Conservation (phyloP, 2,888 invertebrate genomes). For the Dryobotodes eremita region DNA sequence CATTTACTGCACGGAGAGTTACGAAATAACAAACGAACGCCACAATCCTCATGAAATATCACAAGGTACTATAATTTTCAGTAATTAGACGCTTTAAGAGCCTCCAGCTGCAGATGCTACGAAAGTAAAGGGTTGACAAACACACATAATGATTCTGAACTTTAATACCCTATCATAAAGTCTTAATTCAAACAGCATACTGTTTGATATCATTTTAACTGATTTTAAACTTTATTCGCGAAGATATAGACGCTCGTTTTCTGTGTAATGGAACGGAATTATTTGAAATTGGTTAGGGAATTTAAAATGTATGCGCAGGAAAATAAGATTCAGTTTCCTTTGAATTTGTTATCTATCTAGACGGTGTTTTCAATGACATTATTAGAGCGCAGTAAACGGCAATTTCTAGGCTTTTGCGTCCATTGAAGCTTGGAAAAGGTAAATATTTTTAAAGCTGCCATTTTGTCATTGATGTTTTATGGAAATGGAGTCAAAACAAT, state of each 20-base stretch:
- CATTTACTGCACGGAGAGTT: slow-evolving; percentile 1
- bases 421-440: slow-evolving; percentile 61
- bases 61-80: slow-evolving; percentile 72
- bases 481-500: slow-evolving; percentile 24
- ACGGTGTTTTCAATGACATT: slow-evolving; percentile 65
- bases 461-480: slow-evolving; percentile 39
- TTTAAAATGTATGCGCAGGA: slow-evolving; percentile 32
- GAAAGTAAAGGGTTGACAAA: slow-evolving; percentile 45
- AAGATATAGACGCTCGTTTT: slow-evolving; percentile 60
- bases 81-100: slow-evolving; percentile 74
- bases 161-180: slow-evolving; percentile 48
- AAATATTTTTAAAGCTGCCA: slow-evolving; percentile 61
- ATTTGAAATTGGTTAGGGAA: slow-evolving; percentile 27
- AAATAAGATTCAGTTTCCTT: slow-evolving; percentile 59
- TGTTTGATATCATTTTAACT: slow-evolving; percentile 51
- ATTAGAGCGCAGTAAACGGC: slow-evolving; percentile 65
- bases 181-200: slow-evolving; percentile 43
- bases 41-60: slow-evolving; percentile 65
- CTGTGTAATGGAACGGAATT: slow-evolving; percentile 58
- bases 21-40: slow-evolving; percentile 51
- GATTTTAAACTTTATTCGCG: slow-evolving; percentile 64
- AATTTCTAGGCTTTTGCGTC: slow-evolving; percentile 68
- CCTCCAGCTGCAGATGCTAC: slow-evolving; percentile 69
- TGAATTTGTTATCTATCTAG: slow-evolving; percentile 52
- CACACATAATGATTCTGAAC: slow-evolving; percentile 39